These are phyloP conservation scores for Lysandra coridon DNA, from an alignment of 2,888 invertebrate species.

Conservation along the genomic window DNA sequence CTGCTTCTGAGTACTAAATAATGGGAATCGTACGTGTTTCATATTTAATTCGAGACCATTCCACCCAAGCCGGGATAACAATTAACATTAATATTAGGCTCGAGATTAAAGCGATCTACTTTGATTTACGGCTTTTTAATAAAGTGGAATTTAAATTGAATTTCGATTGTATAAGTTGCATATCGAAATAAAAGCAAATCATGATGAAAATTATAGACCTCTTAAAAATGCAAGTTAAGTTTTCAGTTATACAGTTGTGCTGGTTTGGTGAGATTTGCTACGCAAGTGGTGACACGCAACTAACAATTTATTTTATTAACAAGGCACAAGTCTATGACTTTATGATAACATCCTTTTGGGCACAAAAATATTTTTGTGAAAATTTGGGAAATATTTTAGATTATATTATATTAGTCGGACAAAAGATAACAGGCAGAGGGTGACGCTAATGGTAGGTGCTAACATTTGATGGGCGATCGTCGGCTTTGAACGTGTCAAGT, in stretches of 20 bases:
- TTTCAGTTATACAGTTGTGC: too few relatives aligned
- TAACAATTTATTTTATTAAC: not conserved
- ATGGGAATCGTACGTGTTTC: constrained; percentile 2
- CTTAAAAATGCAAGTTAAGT: too few relatives aligned
- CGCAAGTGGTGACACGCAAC: not conserved
- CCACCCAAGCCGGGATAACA: not conserved
- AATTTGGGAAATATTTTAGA: not conserved
- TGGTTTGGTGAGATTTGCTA: too few relatives aligned
- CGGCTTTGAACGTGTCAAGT: not conserved
- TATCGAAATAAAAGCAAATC: too few relatives aligned
- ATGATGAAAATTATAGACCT: too few relatives aligned
- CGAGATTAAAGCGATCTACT: not conserved
- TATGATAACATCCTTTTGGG: not conserved
- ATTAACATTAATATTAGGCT: constrained; percentile 12
- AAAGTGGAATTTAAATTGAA: not conserved
- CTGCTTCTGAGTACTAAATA: constrained; percentile 23
- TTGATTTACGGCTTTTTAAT: not conserved
- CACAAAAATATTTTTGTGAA: not conserved
- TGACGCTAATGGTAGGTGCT: constrained; percentile 10
- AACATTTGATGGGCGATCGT: constrained; percentile 10
- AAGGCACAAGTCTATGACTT: not conserved
- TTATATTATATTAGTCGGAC: not conserved
- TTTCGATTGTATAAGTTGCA: not conserved
- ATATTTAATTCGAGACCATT: not conserved
- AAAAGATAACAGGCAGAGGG: constrained; percentile 1